Evolutionary conservation across 2,888 invertebrate genomes (phyloP).

Genomic region (Melieria picta): DNA sequence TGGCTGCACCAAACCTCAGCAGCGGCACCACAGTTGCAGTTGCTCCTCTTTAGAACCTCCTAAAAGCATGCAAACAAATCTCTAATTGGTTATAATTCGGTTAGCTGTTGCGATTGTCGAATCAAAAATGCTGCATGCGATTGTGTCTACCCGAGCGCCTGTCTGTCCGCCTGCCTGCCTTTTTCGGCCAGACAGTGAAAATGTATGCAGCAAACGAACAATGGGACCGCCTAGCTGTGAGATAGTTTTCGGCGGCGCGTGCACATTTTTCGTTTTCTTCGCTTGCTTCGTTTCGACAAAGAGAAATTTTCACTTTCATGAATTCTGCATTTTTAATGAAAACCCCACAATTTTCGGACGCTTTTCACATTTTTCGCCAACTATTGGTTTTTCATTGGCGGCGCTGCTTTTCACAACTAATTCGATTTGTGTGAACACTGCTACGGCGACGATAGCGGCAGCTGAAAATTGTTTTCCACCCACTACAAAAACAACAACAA

Average conservation of each 20-base stretch:
- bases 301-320: conserved; percentile 8
- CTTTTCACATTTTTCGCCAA: too few species aligned
- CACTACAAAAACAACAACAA: conserved; percentile 3
- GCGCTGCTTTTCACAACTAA: conserved; percentile 7
- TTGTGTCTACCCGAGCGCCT: background rate
- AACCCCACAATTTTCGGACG: background rate
- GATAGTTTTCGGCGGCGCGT: background rate
- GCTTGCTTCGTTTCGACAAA: background rate
- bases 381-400: background rate
- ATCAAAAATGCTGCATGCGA: too few species aligned
- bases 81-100: background rate
- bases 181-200: background rate
- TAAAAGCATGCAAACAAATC: background rate
- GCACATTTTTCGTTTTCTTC: background rate
- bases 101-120: too few species aligned
- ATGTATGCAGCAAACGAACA: background rate
- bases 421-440: conserved; percentile 16
- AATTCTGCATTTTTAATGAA: conserved; percentile 7
- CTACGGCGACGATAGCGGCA: too few species aligned
- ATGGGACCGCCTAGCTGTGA: background rate
- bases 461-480: conserved; percentile 9
- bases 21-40: too few species aligned
- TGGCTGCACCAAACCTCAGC: too few species aligned
- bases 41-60: background rate
- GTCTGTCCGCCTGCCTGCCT: background rate